Percentiles rank a stretch among this genome's conserved stretches.
Conservation (phyloP, 2,113 vertebrate species). For the Dasyprocta punctata region DNA sequence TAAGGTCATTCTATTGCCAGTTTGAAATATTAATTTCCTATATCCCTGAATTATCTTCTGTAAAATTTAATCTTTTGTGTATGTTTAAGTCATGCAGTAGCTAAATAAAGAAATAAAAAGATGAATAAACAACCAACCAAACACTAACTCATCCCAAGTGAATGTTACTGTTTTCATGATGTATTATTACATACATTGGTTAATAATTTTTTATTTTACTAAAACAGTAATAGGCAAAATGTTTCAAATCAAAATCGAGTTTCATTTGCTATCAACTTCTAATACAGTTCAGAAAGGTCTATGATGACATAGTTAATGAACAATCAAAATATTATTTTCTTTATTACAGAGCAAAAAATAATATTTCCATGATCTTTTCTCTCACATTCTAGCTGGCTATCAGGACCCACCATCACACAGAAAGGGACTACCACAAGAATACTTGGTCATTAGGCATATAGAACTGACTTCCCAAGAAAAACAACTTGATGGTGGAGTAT, state of each 20-base stretch:
- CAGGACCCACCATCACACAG: not conserved
- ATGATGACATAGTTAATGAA: not conserved
- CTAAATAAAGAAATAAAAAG: not conserved
- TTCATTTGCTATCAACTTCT: slow-evolving; percentile 36
- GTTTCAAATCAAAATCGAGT: not conserved
- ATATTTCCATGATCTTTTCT: not conserved
- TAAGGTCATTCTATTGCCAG: not conserved
- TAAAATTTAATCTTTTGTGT: not conserved
- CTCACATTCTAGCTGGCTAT: slow-evolving; percentile 11
- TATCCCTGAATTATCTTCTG: not conserved
- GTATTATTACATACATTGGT: not conserved
- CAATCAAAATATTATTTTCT: not conserved
- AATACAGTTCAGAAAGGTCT: slow-evolving; percentile 2
- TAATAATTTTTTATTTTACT: slow-evolving; percentile 43
- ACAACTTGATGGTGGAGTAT: not conserved
- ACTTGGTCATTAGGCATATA: not conserved
- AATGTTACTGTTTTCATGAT: slow-evolving; percentile 11
- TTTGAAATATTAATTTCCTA: not conserved
- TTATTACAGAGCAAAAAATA: not conserved
- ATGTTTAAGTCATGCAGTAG: not conserved
- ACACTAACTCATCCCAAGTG: not conserved
- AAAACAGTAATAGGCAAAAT: not conserved
- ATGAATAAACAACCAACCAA: not conserved
- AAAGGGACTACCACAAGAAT: not conserved
- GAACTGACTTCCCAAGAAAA: not conserved